Evolutionary conservation across 2,113 vertebrate genomes (phyloP).

Genomic region (Parotia lawesii): DNA sequence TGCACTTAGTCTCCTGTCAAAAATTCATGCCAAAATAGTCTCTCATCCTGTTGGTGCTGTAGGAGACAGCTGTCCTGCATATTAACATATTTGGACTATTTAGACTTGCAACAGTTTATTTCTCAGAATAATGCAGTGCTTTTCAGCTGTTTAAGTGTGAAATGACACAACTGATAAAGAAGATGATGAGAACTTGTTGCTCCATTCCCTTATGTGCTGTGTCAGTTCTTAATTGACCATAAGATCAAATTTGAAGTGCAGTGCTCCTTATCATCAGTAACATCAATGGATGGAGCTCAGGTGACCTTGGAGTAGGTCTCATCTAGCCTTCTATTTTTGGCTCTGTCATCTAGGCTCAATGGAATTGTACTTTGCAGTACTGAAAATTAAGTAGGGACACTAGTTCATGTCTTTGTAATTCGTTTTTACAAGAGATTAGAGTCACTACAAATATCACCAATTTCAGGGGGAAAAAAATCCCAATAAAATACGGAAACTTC

Average conservation of each 20-base stretch:
- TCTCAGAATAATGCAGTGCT: not conserved
- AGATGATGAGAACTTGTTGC: not conserved
- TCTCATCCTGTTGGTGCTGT: not conserved
- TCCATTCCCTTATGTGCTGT: not conserved
- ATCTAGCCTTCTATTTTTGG: conserved; percentile 27
- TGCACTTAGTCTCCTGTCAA: not conserved
- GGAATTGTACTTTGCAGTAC: not conserved
- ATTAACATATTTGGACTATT: not conserved
- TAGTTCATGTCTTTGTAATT: not conserved
- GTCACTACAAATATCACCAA: not conserved
- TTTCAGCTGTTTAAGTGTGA: not conserved
- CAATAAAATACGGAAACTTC: not conserved
- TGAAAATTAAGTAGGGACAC: not conserved
- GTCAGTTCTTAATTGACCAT: not conserved
- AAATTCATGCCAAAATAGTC: not conserved
- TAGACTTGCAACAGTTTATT: not conserved
- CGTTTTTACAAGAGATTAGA: not conserved
- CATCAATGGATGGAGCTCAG: not conserved
- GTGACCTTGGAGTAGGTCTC: conserved; percentile 32
- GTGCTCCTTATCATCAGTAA: conserved; percentile 3
- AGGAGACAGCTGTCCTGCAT: not conserved
- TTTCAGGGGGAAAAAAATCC: rapidly evolving
- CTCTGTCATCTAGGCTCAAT: not conserved
- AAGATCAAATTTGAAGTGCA: conserved; percentile 20
- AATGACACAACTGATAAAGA: not conserved